phyloP scores from a whole-genome alignment of 2,113 vertebrate species.

The Dicaeum eximium region DNA sequence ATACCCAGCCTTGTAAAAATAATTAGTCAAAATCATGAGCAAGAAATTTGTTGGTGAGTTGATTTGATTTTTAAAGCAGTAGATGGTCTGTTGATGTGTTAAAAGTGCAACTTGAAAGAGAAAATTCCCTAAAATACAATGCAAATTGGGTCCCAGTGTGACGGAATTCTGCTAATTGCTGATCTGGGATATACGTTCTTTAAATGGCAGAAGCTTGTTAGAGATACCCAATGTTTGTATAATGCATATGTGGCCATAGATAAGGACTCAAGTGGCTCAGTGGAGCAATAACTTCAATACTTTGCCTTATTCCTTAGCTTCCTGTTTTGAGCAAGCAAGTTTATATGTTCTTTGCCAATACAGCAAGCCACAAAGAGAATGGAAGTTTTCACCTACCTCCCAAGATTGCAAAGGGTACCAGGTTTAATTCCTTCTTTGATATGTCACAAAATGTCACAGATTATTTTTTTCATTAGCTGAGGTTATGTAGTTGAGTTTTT shows the following conservation, averaged over 20 bases:
- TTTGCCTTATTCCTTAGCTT: background rate
- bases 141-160: background rate
- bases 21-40: background rate
- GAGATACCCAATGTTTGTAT: background rate
- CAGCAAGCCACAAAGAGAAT: background rate
- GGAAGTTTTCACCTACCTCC: background rate
- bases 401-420: background rate
- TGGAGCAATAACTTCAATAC: background rate
- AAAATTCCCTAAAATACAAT: background rate
- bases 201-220: no score
- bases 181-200: background rate
- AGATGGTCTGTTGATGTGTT: background rate
- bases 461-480: background rate
- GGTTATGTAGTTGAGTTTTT: background rate
- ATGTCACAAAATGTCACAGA: rapidly evolving
- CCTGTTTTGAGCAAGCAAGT: background rate
- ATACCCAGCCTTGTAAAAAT: background rate
- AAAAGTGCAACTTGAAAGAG: background rate
- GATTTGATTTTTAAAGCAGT: background rate
- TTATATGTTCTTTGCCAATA: background rate
- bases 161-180: background rate
- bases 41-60: background rate
- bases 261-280: background rate
- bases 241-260: rapidly evolving
- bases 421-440: background rate